Evolutionary conservation across 2,797 vertebrate species (phyloP).

Genomic region (Liparis tanakae): DNA sequence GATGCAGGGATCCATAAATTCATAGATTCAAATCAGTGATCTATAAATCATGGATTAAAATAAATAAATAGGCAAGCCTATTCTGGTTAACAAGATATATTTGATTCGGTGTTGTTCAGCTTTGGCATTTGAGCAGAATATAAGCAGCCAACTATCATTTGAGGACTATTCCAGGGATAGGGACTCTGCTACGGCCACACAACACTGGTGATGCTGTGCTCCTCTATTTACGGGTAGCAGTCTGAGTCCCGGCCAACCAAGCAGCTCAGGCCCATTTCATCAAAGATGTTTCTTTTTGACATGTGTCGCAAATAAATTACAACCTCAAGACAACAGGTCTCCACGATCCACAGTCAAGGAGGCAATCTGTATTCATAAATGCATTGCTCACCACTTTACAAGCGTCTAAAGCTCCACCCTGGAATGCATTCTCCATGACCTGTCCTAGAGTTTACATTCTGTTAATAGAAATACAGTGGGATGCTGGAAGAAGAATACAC

Average conservation of each 20-base stretch:
- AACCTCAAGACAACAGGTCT: slow-evolving; percentile 17
- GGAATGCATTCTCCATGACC: slow-evolving; percentile 10
- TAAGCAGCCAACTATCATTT: background rate
- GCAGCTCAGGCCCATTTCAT: slow-evolving; percentile 20
- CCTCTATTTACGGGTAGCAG: slow-evolving; percentile 6
- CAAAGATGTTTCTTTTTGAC: slow-evolving; percentile 11
- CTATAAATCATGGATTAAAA: slow-evolving; percentile 3
- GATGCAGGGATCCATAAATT: slow-evolving; percentile 4
- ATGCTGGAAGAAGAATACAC: slow-evolving; percentile 29
- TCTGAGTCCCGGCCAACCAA: slow-evolving; percentile 5
- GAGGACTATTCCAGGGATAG: background rate
- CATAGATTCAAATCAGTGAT: background rate
- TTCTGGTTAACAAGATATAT: background rate
- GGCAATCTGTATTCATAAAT: slow-evolving; percentile 8
- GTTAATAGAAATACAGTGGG: slow-evolving; percentile 23
- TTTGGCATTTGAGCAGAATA: background rate
- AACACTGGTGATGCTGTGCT: background rate
- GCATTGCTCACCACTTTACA: background rate
- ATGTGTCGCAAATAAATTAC: slow-evolving; percentile 27
- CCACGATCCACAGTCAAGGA: background rate
- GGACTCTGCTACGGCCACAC: slow-evolving; percentile 6
- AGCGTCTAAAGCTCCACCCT: background rate
- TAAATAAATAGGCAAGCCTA: background rate
- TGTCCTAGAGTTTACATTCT: background rate
- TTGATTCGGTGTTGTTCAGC: slow-evolving; percentile 1